A percentile compares a stretch with the other conserved stretches of the same genome.
phyloP scores from a whole-genome alignment of 2,113 vertebrate genomes.

The Turdus rufiventris region DNA sequence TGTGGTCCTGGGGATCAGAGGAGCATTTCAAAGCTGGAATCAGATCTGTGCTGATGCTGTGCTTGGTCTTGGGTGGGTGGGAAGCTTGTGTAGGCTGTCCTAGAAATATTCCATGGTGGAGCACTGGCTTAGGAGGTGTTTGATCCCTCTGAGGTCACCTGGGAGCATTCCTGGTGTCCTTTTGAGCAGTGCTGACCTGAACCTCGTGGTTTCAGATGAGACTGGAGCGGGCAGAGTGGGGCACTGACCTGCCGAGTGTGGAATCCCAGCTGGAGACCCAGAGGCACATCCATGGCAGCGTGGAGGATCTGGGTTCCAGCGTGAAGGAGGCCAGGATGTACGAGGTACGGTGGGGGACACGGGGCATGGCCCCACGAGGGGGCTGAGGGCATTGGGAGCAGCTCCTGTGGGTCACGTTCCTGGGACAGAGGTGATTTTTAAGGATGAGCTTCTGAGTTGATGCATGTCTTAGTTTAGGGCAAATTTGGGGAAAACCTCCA shows the following conservation, averaged over 20 bases:
- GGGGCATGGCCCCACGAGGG: rapidly evolving
- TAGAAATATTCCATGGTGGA: neutral
- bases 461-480: too few relatives aligned
- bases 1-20: neutral
- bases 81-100: neutral
- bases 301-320: constrained; percentile 85
- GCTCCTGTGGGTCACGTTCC: neutral
- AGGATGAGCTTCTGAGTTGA: neutral
- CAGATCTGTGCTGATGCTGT: neutral
- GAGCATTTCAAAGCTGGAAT: neutral
- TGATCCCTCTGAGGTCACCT: neutral
- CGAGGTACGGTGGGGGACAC: constrained; percentile 70
- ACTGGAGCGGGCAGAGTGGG: constrained; percentile 92
- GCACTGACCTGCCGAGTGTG: constrained; percentile 89
- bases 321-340: constrained; percentile 89
- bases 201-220: constrained; percentile 75
- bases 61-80: neutral
- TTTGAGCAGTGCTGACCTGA: neutral
- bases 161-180: neutral
- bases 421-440: neutral
- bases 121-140: neutral
- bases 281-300: constrained; percentile 80
- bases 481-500: too few relatives aligned
- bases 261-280: constrained; percentile 89
- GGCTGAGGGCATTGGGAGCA: rapidly evolving